Conservation (phyloP, 2,113 vertebrate species). For the Litocranius walleri region DNA sequence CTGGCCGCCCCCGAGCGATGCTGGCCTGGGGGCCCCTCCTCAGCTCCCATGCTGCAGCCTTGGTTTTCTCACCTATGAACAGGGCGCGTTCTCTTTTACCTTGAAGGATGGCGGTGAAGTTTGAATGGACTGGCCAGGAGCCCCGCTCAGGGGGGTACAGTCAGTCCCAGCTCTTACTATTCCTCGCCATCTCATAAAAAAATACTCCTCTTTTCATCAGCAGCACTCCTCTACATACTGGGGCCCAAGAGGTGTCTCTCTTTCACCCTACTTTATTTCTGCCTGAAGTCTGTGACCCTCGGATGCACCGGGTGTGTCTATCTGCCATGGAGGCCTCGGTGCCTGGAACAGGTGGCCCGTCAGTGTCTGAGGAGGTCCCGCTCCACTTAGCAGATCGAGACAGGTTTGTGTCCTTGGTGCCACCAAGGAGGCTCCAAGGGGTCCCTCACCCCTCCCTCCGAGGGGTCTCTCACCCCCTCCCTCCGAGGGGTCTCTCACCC, state of each 20-base stretch:
- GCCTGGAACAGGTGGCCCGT: background rate
- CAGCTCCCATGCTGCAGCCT: background rate
- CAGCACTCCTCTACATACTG: background rate
- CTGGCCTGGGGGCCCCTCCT: accelerated
- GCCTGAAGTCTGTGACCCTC: accelerated
- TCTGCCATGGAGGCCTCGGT: accelerated
- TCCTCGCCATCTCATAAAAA: accelerated
- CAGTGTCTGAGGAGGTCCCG: too few relatives aligned
- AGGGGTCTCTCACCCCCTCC: background rate
- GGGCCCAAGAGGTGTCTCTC: background rate
- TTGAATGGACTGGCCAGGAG: background rate
- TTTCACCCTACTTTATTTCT: background rate
- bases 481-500: background rate
- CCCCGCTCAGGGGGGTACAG: background rate
- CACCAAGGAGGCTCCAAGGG: background rate
- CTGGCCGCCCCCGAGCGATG: accelerated
- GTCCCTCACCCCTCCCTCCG: background rate
- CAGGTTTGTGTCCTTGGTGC: background rate
- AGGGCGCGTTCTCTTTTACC: accelerated
- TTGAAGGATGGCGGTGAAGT: accelerated
- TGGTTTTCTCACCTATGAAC: background rate
- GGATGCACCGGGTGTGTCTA: background rate
- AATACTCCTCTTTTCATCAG: background rate
- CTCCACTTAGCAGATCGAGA: background rate
- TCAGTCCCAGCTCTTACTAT: accelerated